Evolutionary conservation across 2,797 vertebrate genomes (phyloP).

Genomic region (Cyclura pinguis): DNA sequence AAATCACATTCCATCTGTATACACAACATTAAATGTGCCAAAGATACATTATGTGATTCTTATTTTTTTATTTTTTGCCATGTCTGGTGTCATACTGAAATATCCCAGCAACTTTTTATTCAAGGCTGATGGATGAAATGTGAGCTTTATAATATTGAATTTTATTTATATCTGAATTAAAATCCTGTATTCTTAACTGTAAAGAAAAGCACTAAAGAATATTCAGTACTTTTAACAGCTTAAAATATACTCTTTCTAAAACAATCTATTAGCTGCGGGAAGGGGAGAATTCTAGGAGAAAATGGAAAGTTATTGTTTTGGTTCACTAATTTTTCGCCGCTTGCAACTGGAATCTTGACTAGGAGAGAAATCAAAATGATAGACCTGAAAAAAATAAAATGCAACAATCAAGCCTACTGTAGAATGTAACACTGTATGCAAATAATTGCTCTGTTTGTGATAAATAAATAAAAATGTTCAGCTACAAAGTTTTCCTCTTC

Average conservation of each 20-base stretch:
- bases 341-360: slow-evolving; percentile 85
- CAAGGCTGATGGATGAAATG: not conserved
- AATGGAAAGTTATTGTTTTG: slow-evolving; percentile 82
- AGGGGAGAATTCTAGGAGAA: slow-evolving; percentile 17
- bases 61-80: not conserved
- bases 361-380: slow-evolving; percentile 78
- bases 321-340: slow-evolving; percentile 90
- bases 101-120: not conserved
- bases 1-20: not conserved
- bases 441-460: not conserved
- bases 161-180: not conserved
- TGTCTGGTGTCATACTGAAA: not conserved
- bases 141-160: not conserved
- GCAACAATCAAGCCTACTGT: rapidly evolving
- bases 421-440: rapidly evolving
- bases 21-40: not conserved
- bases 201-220: not conserved
- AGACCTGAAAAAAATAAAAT: slow-evolving; percentile 78
- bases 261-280: rapidly evolving
- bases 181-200: rapidly evolving
- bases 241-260: rapidly evolving
- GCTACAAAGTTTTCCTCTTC: not conserved
- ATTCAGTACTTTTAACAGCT: not conserved
- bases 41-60: not conserved
- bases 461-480: not conserved